Evolutionary conservation across 2,888 invertebrate species (phyloP).

Genomic region (Teinopalpus imperialis): DNA sequence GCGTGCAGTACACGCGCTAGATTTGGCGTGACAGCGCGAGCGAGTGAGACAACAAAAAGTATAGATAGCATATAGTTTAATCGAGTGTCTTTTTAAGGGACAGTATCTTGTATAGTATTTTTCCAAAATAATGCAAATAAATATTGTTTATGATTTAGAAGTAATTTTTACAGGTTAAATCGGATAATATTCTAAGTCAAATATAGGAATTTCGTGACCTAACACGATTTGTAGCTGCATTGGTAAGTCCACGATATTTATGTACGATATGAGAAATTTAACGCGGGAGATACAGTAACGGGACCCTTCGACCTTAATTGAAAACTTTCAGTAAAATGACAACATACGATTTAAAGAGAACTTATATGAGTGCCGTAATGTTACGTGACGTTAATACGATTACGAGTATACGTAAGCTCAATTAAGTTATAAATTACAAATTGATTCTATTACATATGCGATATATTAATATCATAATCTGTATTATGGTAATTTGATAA

Average conservation of each 20-base stretch:
- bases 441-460: too few relatives aligned
- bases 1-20: slow-evolving; percentile 69
- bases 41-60: slow-evolving; percentile 49
- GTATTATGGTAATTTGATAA: too few relatives aligned
- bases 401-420: too few relatives aligned
- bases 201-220: too few relatives aligned
- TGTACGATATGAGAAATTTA: slow-evolving; percentile 32
- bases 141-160: too few relatives aligned
- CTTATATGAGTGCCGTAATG: too few relatives aligned
- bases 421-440: slow-evolving; percentile 33
- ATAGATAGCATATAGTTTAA: slow-evolving; percentile 40
- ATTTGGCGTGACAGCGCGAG: slow-evolving; percentile 39
- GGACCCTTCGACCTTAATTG: slow-evolving; percentile 38
- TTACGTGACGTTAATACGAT: too few relatives aligned
- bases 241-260: background rate
- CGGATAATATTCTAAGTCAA: too few relatives aligned
- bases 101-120: slow-evolving; percentile 19
- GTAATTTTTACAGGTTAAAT: too few relatives aligned
- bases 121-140: slow-evolving; percentile 14
- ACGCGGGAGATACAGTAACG: too few relatives aligned
- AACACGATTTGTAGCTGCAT: background rate
- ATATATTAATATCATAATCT: too few relatives aligned
- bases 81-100: slow-evolving; percentile 5
- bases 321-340: slow-evolving; percentile 37
- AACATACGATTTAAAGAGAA: slow-evolving; percentile 19